Conservation (phyloP, 2,113 vertebrate genomes). For the Phalacrocorax pelagicus region DNA sequence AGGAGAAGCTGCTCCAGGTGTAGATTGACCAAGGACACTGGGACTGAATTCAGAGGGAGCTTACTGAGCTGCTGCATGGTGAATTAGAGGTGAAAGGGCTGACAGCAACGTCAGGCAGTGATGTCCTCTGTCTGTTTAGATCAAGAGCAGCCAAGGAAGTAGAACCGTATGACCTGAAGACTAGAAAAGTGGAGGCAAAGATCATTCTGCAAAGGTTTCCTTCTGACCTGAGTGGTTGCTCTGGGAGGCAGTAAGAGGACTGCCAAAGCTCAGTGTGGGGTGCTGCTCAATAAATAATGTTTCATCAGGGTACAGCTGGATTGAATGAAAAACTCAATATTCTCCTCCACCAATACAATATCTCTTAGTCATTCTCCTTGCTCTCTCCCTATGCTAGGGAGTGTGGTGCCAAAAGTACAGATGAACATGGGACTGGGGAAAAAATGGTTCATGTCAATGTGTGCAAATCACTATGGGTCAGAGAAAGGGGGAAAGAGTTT, state of each 20-base stretch:
- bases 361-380: neutral
- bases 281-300: neutral
- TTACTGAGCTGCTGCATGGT: neutral
- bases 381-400: neutral
- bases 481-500: neutral
- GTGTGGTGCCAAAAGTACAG: rapidly evolving
- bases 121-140: neutral
- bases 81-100: neutral
- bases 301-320: rapidly evolving
- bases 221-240: neutral
- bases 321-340: neutral
- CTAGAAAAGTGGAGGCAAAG: neutral
- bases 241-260: neutral
- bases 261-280: neutral
- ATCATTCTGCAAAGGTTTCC: neutral
- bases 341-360: neutral
- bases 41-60: neutral
- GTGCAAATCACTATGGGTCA: neutral
- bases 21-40: neutral
- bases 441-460: neutral
- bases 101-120: rapidly evolving
- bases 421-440: neutral
- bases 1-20: neutral
- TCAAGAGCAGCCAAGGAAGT: neutral
- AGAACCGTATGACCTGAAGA: neutral